Evolutionary conservation across 2,888 invertebrate species (phyloP), one percentile per base, ranked within the genome.

Genomic region (Palloptera scutellata): DNA sequence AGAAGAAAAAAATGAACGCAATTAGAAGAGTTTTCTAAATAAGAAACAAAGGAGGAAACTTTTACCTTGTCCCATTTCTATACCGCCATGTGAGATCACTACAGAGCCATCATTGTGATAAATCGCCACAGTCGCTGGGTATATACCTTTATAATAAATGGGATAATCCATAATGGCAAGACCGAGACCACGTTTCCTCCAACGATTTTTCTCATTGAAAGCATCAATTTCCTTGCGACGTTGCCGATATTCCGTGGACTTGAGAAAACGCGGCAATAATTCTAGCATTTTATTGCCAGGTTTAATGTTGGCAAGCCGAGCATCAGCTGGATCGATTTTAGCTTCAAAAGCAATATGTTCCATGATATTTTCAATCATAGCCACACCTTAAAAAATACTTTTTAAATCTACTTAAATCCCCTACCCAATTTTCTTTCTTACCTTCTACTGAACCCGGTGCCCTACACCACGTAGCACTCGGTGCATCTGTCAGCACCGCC

Each of bases 11-110:
- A 55, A 30, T 13, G 42, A 41, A 52, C 13, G 19, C 15, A 15
- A 17, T n/a, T n/a, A n/a, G n/a, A n/a, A n/a, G n/a, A n/a, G n/a
- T n/a, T n/a, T n/a, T n/a, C n/a, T n/a, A n/a, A n/a, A n/a, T n/a
- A n/a, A n/a, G n/a, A n/a, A n/a, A n/a, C n/a, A n/a, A 42, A 0
- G 6, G 2, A 43, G 20, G 13, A 52, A 30, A n/a, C n/a, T 40
- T 12, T n/a, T 67, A 74, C 94, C 94, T 86, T 95, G 94, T 0
- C 94, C 94, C 76, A 90, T 88, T 86, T 92, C 92, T 48, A 91
- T 85, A 0, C 91, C 92, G 8, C 90, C 90, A 76, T 92, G 92
- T 8, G 88, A 84, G 9, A 94, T 85, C 0, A 89, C 86, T 1
- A 94, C 91, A 1, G 89, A 88, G 0, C 89, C 92, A 79, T 92